A percentile compares a stretch with the other conserved stretches of the same genome.
phyloP scores from a whole-genome alignment of 2,888 invertebrate genomes.

The Silvanus unidentatus region DNA sequence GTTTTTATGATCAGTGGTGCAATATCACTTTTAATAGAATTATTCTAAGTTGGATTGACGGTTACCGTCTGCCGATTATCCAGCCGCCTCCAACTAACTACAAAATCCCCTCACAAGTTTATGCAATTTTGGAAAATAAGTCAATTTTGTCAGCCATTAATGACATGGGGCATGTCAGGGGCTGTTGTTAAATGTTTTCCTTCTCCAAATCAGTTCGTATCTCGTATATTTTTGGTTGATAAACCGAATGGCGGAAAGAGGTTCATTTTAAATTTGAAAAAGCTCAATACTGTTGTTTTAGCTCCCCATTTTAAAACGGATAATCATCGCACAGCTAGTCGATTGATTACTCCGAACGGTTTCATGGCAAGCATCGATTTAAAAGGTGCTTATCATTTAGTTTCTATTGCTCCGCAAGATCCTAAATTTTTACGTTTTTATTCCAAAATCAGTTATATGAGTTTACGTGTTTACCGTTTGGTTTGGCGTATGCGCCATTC shows the following conservation, averaged over 20 bases:
- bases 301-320: slow-evolving; percentile 28
- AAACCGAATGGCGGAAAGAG: slow-evolving; percentile 14
- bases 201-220: slow-evolving; percentile 5
- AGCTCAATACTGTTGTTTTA: slow-evolving; percentile 20
- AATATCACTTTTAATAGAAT: not conserved
- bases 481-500: slow-evolving; percentile 23
- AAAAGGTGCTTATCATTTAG: slow-evolving; percentile 21
- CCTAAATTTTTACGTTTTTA: slow-evolving; percentile 24
- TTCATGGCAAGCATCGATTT: slow-evolving; percentile 14
- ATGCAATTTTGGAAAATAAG: not conserved
- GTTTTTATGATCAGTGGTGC: too few species aligned
- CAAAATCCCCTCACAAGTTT: not conserved
- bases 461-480: slow-evolving; percentile 27
- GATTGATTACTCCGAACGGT: slow-evolving; percentile 15
- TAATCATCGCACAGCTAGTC: slow-evolving; percentile 20
- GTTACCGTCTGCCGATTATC: slow-evolving; percentile 6
- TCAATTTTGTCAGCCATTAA: not conserved
- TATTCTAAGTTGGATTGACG: not conserved
- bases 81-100: not conserved
- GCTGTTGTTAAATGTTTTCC: slow-evolving; percentile 5
- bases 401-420: slow-evolving; percentile 17
- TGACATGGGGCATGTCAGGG: not conserved
- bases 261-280: slow-evolving; percentile 22
- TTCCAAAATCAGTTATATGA: slow-evolving; percentile 19
- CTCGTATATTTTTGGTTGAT: slow-evolving; percentile 10